Evolutionary conservation across 2,888 invertebrate species (phyloP).

Genomic region (Leucozona laternaria): DNA sequence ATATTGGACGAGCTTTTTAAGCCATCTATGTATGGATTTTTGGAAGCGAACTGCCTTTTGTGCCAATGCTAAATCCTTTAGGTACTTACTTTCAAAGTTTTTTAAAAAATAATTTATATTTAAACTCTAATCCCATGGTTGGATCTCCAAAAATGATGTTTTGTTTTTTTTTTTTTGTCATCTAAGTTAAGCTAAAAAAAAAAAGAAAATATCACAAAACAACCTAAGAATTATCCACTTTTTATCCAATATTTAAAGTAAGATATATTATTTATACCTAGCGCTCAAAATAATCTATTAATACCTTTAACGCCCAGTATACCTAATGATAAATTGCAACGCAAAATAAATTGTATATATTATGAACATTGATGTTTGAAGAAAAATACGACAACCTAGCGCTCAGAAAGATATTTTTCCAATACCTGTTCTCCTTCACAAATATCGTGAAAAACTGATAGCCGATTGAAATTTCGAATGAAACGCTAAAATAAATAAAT

Average conservation of each 20-base stretch:
- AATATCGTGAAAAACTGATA: conserved; percentile 52
- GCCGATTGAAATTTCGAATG: conserved; percentile 59
- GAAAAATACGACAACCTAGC: conserved; percentile 70
- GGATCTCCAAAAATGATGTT: too few species aligned
- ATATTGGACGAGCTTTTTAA: too few species aligned
- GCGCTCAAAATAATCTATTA: conserved; percentile 67
- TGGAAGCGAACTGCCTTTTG: too few species aligned
- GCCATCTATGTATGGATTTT: too few species aligned
- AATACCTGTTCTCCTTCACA: conserved; percentile 76
- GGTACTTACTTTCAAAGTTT: too few species aligned
- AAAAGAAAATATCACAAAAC: too few species aligned
- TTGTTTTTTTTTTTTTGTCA: too few species aligned
- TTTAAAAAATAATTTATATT: too few species aligned
- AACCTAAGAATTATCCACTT: background rate
- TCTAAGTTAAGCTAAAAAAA: too few species aligned
- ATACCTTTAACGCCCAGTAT: conserved; percentile 54
- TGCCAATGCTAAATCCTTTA: too few species aligned
- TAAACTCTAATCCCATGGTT: too few species aligned
- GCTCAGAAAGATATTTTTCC: conserved; percentile 62
- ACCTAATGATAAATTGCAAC: conserved; percentile 58
- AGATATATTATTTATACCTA: conserved; percentile 24
- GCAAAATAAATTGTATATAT: conserved; percentile 48
- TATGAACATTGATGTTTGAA: conserved; percentile 26
- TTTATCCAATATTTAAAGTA: background rate
- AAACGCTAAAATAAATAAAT: conserved; percentile 70